These are phyloP conservation scores for Panthera uncia DNA, from an alignment of 2,113 vertebrate genomes.

Conservation along the genomic window DNA sequence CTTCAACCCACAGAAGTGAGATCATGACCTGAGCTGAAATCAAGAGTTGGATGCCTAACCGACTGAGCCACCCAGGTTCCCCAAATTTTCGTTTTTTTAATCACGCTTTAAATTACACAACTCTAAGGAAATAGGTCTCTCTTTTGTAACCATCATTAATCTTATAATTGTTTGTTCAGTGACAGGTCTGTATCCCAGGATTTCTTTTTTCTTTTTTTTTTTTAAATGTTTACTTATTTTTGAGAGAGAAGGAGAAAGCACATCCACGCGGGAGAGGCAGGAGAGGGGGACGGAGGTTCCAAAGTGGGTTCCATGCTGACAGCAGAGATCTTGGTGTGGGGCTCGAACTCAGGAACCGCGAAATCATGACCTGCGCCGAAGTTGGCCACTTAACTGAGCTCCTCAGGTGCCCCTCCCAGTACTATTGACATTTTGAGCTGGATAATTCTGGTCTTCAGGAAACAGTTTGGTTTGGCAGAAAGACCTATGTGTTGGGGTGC, in stretches of 20 bases:
- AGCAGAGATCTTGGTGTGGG: too few species aligned
- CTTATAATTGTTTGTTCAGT: background rate
- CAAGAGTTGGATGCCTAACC: background rate
- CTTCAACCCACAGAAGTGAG: background rate
- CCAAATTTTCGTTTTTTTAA: background rate
- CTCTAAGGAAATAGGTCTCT: background rate
- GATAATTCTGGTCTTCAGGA: background rate
- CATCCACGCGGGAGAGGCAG: too few species aligned
- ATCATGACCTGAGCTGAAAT: background rate
- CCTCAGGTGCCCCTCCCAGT: background rate
- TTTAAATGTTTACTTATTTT: too few species aligned
- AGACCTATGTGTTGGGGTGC: background rate
- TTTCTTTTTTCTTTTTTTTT: background rate
- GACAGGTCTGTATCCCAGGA: background rate
- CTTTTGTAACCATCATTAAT: background rate
- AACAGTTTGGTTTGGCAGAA: background rate
- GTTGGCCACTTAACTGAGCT: too few species aligned
- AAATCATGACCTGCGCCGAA: too few species aligned
- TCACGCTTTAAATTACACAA: background rate
- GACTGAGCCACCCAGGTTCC: background rate
- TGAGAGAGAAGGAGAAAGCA: too few species aligned
- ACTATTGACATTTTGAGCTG: background rate
- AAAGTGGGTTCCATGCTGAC: too few species aligned
- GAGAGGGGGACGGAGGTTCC: too few species aligned
- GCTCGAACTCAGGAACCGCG: too few species aligned